phyloP scores from a whole-genome alignment of 2,888 invertebrate species.

The Bibio marci region DNA sequence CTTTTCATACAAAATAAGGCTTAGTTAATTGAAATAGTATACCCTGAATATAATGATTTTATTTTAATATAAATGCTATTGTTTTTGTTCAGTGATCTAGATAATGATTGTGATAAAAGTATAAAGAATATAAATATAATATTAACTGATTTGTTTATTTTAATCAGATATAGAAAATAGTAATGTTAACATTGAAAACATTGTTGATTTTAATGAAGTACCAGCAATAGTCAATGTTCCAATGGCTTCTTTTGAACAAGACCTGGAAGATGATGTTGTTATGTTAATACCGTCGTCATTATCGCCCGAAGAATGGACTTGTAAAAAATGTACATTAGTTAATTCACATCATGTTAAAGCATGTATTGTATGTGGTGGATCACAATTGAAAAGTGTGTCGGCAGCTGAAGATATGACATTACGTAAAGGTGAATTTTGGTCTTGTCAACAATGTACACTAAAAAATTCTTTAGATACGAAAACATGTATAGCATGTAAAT shows the following conservation, averaged over 20 bases:
- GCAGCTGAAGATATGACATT: slow-evolving; percentile 48
- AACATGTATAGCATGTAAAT: slow-evolving; percentile 62
- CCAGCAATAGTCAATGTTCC: slow-evolving; percentile 34
- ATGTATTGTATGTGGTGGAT: slow-evolving; percentile 80
- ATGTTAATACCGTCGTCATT: slow-evolving; percentile 17
- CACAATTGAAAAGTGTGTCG: slow-evolving; percentile 51
- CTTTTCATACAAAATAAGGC: no score
- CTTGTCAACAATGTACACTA: slow-evolving; percentile 64
- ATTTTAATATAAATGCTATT: no score
- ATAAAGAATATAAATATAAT: slow-evolving; percentile 4
- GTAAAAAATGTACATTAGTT: slow-evolving; percentile 71
- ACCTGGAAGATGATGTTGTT: slow-evolving; percentile 50
- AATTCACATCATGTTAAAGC: slow-evolving; percentile 53
- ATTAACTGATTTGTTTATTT: slow-evolving; percentile 2
- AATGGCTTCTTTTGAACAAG: slow-evolving; percentile 48
- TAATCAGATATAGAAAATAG: not conserved
- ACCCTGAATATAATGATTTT: no score
- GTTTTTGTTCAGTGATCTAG: no score
- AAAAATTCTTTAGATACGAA: slow-evolving; percentile 54
- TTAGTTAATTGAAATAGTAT: no score
- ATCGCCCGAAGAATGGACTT: slow-evolving; percentile 47
- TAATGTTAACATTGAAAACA: not conserved
- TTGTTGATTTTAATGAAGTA: slow-evolving; percentile 15
- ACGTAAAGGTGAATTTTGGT: slow-evolving; percentile 58
- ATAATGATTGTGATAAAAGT: no score